Evolutionary conservation across 2,888 invertebrate species (phyloP).

Genomic region (Tetragonula carbonaria): DNA sequence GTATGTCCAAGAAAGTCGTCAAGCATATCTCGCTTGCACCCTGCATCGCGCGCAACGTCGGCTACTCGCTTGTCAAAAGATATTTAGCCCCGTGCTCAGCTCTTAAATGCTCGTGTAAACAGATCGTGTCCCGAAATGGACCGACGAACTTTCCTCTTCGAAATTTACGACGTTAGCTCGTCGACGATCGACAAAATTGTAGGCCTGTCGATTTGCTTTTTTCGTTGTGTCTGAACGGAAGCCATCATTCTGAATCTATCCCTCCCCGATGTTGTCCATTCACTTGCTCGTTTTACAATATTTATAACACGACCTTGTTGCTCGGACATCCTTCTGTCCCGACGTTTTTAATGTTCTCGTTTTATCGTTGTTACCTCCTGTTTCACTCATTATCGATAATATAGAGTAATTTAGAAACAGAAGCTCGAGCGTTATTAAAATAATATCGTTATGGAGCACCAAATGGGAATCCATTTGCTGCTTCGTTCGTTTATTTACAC

Average conservation of each 20-base stretch:
- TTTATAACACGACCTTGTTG: background rate
- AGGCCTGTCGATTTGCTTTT: background rate
- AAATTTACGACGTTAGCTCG: conserved; percentile 32
- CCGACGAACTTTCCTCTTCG: conserved; percentile 33
- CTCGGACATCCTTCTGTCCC: background rate
- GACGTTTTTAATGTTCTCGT: background rate
- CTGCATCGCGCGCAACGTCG: conserved; percentile 27
- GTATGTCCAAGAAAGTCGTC: conserved; percentile 38
- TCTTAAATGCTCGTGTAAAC: conserved; percentile 64
- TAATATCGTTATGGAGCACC: background rate
- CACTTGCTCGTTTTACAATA: conserved; percentile 12
- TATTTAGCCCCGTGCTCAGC: conserved; percentile 55
- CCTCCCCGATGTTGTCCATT: background rate
- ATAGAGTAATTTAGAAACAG: no score
- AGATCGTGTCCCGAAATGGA: conserved; percentile 53
- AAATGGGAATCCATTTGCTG: background rate
- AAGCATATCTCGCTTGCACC: conserved; percentile 11
- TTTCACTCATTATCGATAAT: background rate
- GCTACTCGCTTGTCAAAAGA: conserved; percentile 54
- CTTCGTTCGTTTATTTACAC: background rate
- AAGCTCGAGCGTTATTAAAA: no score
- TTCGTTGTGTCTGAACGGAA: background rate
- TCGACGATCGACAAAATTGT: conserved; percentile 28
- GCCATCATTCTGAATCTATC: background rate
- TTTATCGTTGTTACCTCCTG: background rate